These are phyloP conservation scores for Myrmophylax atrothorax DNA, from an alignment of 2,113 vertebrate species.

Conservation along the genomic window DNA sequence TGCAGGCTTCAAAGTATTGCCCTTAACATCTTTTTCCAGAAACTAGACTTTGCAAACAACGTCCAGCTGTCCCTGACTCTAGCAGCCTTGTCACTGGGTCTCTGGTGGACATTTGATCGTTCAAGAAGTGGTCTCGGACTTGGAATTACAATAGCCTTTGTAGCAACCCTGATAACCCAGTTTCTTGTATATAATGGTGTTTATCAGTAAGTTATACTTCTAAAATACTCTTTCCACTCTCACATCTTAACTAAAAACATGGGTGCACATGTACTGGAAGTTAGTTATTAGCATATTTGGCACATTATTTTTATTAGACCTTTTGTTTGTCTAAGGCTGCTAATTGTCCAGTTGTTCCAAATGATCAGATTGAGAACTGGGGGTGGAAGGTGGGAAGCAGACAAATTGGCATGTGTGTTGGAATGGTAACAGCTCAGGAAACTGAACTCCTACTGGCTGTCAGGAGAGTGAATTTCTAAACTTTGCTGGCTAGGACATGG, in stretches of 20 bases:
- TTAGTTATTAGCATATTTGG: background rate
- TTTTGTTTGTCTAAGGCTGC: background rate
- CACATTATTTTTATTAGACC: background rate
- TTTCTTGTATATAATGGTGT: constrained; percentile 85
- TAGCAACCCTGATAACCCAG: constrained; percentile 83
- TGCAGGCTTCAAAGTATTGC: background rate
- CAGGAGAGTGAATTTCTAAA: background rate
- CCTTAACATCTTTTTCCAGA: constrained; percentile 77
- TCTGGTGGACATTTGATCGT: constrained; percentile 86
- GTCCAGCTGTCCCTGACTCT: constrained; percentile 82
- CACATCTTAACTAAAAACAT: background rate
- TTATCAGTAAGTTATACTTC: constrained; percentile 78
- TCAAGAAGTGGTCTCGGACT: constrained; percentile 85
- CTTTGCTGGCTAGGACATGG: background rate
- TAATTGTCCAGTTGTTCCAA: background rate
- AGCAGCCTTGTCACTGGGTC: constrained; percentile 81
- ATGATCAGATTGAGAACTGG: background rate
- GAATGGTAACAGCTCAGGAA: background rate
- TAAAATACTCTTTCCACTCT: background rate
- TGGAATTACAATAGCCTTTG: constrained; percentile 84
- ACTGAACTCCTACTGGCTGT: background rate
- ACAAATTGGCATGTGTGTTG: background rate
- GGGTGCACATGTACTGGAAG: background rate
- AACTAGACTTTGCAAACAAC: constrained; percentile 86
- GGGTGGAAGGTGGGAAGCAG: background rate